Evolutionary conservation across 64 coral and sea anemone species (phyloP).

Genomic region (Pocillopora damicornis): DNA sequence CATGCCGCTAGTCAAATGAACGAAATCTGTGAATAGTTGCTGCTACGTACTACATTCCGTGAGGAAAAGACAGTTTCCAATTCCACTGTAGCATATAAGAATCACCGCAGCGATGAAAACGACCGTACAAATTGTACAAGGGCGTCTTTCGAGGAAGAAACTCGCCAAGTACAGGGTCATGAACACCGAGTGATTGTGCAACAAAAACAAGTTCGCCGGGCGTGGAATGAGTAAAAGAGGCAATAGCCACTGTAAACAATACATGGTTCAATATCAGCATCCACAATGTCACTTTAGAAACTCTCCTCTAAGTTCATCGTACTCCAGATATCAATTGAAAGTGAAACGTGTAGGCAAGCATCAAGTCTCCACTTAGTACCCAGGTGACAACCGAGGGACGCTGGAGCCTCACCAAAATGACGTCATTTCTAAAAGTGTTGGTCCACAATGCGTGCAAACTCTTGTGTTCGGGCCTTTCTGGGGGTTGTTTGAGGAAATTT

Average conservation of each 20-base stretch:
- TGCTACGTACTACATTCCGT: conserved; percentile 83
- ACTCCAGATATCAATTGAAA: background rate
- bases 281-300: background rate
- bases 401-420: background rate
- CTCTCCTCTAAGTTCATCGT: background rate
- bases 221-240: conserved; percentile 93
- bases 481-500: no score
- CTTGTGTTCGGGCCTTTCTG: no score
- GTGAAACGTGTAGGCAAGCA: background rate
- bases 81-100: conserved; percentile 99
- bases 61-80: conserved; percentile 97
- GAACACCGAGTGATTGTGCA: conserved; percentile 99
- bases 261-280: conserved; percentile 63
- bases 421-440: background rate
- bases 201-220: conserved; percentile 83
- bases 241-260: conserved; percentile 98
- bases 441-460: background rate
- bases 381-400: background rate
- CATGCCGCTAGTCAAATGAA: background rate
- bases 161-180: conserved; percentile 99
- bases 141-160: conserved; percentile 98
- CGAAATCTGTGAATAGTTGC: background rate
- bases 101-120: conserved; percentile 94
- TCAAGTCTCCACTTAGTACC: background rate
- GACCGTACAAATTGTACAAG: conserved; percentile 97